Evolutionary conservation across 2,113 vertebrate species (phyloP).

Genomic region (Melanostigma gelatinosum): DNA sequence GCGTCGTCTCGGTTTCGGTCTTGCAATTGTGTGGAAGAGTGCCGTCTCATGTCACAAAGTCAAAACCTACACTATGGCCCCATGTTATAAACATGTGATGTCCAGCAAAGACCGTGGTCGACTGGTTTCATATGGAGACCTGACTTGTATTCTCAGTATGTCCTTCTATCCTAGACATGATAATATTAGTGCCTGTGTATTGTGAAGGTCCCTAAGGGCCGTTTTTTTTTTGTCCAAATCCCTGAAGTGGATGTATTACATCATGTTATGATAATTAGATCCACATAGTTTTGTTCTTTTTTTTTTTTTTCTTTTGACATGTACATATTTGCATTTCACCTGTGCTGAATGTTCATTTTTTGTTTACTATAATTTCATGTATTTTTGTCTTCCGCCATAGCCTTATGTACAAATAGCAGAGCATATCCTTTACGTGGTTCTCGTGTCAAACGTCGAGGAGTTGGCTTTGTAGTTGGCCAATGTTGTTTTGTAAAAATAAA

Average conservation of each 20-base stretch:
- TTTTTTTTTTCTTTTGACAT: constrained; percentile 20
- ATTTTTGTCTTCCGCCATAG: constrained; percentile 84
- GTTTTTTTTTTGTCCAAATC: constrained; percentile 32
- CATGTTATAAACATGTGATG: background rate
- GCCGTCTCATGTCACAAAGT: background rate
- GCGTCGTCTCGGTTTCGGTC: background rate
- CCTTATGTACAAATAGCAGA: constrained; percentile 85
- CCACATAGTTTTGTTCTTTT: constrained; percentile 10
- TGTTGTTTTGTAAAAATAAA: constrained; percentile 74
- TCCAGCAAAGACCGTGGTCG: constrained; percentile 2
- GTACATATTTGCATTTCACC: constrained; percentile 36
- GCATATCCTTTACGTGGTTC: constrained; percentile 77
- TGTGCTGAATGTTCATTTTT: constrained; percentile 50
- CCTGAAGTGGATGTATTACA: constrained; percentile 15
- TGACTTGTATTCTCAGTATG: constrained; percentile 26
- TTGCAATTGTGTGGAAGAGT: background rate
- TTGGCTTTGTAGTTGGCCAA: constrained; percentile 65
- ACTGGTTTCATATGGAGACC: constrained; percentile 13
- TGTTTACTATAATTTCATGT: constrained; percentile 32
- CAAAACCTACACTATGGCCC: background rate
- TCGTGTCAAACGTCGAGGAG: constrained; percentile 67
- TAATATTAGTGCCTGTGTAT: constrained; percentile 67
- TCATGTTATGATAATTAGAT: constrained; percentile 15
- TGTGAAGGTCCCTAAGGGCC: constrained; percentile 58
- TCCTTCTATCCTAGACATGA: constrained; percentile 23